Evolutionary conservation across 2,113 vertebrate genomes (phyloP).

Genomic region (Scytalopus superciliaris): DNA sequence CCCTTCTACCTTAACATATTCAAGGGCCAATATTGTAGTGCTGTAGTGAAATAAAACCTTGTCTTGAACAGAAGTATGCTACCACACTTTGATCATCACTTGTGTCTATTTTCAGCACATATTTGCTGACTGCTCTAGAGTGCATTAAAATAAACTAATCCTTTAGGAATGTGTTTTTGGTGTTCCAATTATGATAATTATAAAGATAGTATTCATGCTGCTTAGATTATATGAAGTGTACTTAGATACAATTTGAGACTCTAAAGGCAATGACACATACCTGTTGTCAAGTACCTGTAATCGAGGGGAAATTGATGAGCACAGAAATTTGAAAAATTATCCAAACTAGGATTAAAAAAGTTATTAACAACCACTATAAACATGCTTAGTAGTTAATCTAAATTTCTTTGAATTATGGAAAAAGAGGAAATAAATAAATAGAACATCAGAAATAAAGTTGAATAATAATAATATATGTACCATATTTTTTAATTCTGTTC

Average conservation of each 20-base stretch:
- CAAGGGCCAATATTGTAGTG: not conserved
- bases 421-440: not conserved
- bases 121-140: not conserved
- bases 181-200: conserved; percentile 9
- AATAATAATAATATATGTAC: not conserved
- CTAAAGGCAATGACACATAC: not conserved
- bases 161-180: not conserved
- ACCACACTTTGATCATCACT: not conserved
- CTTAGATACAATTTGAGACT: not conserved
- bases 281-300: not conserved
- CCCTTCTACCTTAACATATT: not conserved
- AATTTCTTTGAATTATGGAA: not conserved
- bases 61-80: not conserved
- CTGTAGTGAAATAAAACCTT: not conserved
- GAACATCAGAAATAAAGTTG: not conserved
- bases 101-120: conserved; percentile 12
- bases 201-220: not conserved
- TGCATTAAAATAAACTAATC: not conserved
- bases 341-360: not conserved
- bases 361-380: not conserved
- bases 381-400: not conserved
- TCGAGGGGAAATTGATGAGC: not conserved
- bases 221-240: not conserved
- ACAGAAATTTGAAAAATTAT: not conserved
- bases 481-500: not conserved